A percentile compares a stretch with the other conserved stretches of the same genome.
Evolutionary conservation across 2,888 invertebrate species (phyloP).

Genomic region (Oxystoma pomonae): DNA sequence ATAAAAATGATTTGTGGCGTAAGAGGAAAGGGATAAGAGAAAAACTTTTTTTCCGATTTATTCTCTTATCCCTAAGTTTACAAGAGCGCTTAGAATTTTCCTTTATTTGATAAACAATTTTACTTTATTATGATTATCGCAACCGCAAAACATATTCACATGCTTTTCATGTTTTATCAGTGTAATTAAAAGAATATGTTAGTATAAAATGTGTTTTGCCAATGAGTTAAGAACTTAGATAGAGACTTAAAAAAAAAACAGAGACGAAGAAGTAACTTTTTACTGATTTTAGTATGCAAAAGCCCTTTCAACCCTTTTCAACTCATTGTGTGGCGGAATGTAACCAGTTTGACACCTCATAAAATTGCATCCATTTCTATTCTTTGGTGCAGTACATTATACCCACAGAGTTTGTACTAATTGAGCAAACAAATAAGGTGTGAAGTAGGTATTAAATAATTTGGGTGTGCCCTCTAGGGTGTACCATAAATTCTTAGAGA

Average conservation of each 20-base stretch:
- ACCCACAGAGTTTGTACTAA: not conserved
- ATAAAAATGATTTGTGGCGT: too few relatives aligned
- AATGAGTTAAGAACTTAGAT: not conserved
- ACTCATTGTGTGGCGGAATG: too few relatives aligned
- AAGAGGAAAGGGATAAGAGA: too few relatives aligned
- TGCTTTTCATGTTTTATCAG: too few relatives aligned
- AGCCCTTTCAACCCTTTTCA: not conserved
- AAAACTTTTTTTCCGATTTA: too few relatives aligned
- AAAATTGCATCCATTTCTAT: not conserved
- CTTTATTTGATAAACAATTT: too few relatives aligned
- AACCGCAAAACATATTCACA: too few relatives aligned
- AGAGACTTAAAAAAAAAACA: not conserved
- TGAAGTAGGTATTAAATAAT: not conserved
- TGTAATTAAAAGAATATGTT: too few relatives aligned
- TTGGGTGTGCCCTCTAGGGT: not conserved
- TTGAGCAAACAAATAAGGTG: not conserved
- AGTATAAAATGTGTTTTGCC: too few relatives aligned
- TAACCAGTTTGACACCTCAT: not conserved
- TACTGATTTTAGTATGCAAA: not conserved
- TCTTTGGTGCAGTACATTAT: not conserved
- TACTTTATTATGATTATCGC: too few relatives aligned
- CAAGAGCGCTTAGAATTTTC: too few relatives aligned
- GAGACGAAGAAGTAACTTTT: not conserved
- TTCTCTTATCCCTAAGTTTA: too few relatives aligned
- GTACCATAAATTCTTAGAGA: not conserved